Evolutionary conservation across 2,113 vertebrate genomes (phyloP).

Genomic region (Martes martes): DNA sequence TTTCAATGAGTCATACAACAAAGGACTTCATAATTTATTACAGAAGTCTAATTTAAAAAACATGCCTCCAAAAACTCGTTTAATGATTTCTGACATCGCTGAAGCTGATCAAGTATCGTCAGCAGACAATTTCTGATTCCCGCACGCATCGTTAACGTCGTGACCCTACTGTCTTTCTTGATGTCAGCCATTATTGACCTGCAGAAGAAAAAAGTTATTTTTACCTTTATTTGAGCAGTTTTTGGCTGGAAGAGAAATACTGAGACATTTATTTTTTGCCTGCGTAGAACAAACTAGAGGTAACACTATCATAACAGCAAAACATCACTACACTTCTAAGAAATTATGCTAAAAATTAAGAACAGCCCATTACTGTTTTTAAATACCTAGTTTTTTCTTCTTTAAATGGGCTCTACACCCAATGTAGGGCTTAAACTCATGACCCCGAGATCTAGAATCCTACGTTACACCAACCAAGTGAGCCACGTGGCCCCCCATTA

Average conservation of each 20-base stretch:
- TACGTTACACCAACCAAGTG: fast-evolving
- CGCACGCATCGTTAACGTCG: conserved; percentile 87
- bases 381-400: not conserved
- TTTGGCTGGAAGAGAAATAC: not conserved
- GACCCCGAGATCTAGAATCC: not conserved
- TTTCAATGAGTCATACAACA: conserved; percentile 35
- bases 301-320: not conserved
- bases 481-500: not conserved
- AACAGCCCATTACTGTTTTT: not conserved
- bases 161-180: conserved; percentile 91
- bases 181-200: conserved; percentile 95
- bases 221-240: not conserved
- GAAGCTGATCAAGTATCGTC: conserved; percentile 94
- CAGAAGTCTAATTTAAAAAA: not conserved
- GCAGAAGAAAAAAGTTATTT: conserved; percentile 48
- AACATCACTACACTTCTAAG: not conserved
- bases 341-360: conserved; percentile 16
- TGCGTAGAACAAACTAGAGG: conserved; percentile 15
- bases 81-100: conserved; percentile 97
- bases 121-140: conserved; percentile 92
- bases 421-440: not conserved
- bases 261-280: not conserved
- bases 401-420: not conserved
- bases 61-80: conserved; percentile 97
- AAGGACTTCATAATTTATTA: not conserved